Conservation (phyloP, 2,113 vertebrate genomes). For the Mobula birostris region DNA sequence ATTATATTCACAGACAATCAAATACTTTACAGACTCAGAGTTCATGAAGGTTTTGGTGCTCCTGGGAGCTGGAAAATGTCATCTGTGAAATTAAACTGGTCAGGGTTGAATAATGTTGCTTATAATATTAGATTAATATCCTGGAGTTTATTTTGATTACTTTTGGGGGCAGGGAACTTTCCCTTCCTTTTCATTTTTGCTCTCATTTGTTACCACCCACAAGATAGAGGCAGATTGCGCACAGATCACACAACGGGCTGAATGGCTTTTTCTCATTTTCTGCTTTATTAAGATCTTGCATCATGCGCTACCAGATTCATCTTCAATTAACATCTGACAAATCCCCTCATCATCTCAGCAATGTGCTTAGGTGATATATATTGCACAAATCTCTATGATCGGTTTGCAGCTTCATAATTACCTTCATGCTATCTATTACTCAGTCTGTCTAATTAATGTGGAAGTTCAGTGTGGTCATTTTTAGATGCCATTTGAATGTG, state of each 20-base stretch:
- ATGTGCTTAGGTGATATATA: background rate
- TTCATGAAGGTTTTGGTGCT: background rate
- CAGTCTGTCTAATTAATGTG: background rate
- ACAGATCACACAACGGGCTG: background rate
- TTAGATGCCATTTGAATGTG: background rate
- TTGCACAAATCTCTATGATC: background rate
- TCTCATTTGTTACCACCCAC: background rate
- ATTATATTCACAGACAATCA: background rate
- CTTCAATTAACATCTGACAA: background rate
- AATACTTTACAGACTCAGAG: background rate
- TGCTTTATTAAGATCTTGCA: background rate
- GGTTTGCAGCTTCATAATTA: slow-evolving; percentile 9
- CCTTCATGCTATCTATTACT: background rate
- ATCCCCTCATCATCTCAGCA: background rate
- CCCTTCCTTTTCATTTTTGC: background rate
- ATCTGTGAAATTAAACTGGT: slow-evolving; percentile 18
- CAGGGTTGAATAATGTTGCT: slow-evolving; percentile 12
- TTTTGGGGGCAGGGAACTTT: background rate
- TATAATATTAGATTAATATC: slow-evolving; percentile 22
- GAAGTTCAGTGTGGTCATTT: background rate
- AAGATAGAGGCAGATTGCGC: background rate
- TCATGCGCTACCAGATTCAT: background rate
- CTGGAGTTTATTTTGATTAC: background rate
- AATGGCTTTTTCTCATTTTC: background rate
- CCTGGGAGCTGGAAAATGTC: slow-evolving; percentile 24